Evolutionary conservation across 2,888 invertebrate genomes (phyloP).

Genomic region (Chorisops tibialis): DNA sequence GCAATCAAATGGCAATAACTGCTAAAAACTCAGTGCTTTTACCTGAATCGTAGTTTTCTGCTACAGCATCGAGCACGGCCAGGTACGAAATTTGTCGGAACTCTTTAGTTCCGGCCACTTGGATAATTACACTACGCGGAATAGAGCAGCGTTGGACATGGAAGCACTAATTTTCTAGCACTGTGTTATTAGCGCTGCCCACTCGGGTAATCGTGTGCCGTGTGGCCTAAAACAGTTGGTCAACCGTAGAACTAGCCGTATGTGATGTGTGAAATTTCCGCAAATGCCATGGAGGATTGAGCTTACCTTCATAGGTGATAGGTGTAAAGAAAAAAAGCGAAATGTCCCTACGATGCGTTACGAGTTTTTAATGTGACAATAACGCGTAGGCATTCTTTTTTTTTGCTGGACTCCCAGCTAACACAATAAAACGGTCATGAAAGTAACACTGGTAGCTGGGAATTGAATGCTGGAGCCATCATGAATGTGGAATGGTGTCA

Average conservation of each 20-base stretch:
- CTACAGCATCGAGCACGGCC: too few relatives aligned
- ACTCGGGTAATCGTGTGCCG: conserved; percentile 12
- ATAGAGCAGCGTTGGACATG: not conserved
- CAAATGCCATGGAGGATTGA: conserved; percentile 7
- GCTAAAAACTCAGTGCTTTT: too few relatives aligned
- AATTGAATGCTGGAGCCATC: not conserved
- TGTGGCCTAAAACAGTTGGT: conserved; percentile 19
- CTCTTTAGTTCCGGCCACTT: conserved; percentile 22
- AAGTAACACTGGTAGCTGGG: not conserved
- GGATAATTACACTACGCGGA: not conserved
- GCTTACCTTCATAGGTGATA: conserved; percentile 6
- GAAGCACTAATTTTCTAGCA: not conserved
- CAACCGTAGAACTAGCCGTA: conserved; percentile 10
- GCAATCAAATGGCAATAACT: too few relatives aligned
- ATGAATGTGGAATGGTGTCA: conserved; percentile 21
- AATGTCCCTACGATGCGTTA: conserved; percentile 19
- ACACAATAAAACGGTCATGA: conserved; percentile 22
- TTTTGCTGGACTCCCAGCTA: not conserved
- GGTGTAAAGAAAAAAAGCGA: not conserved
- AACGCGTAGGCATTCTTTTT: conserved; percentile 8
- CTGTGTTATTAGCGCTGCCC: conserved; percentile 16
- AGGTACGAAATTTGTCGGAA: not conserved
- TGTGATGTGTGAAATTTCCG: conserved; percentile 24
- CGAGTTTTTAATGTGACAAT: conserved; percentile 30
- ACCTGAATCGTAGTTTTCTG: too few relatives aligned